Conservation (phyloP, 2,888 invertebrate genomes). For the Melikaiella ostensackeni region DNA sequence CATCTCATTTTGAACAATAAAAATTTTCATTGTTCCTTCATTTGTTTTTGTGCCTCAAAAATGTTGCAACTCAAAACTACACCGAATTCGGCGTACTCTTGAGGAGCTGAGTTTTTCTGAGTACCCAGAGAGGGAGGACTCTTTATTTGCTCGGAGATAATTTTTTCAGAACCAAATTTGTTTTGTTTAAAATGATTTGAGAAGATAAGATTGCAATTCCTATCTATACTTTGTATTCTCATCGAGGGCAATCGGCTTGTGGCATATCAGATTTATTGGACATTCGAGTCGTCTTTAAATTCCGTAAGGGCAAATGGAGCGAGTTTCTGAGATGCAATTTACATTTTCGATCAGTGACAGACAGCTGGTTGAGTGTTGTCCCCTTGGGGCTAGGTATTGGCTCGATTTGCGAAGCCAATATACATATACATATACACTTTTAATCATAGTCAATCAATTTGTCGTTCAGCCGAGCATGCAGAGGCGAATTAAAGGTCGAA, state of each 20-base stretch:
- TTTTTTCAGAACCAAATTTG: no score
- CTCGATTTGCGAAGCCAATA: slow-evolving; percentile 1
- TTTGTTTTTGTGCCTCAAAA: no score
- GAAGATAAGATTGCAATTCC: background rate
- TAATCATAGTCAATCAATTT: slow-evolving; percentile 58
- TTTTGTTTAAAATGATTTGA: background rate
- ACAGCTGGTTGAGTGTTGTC: slow-evolving; percentile 25
- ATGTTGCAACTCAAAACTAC: no score
- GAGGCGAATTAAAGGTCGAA: slow-evolving; percentile 57
- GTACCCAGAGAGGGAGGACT: no score
- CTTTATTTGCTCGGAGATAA: no score
- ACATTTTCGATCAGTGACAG: slow-evolving; percentile 26
- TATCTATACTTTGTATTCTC: background rate
- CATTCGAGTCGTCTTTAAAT: background rate
- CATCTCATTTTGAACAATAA: no score
- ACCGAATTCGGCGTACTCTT: no score
- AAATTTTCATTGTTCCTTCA: no score
- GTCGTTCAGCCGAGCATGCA: slow-evolving; percentile 54
- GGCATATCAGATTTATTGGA: slow-evolving; percentile 30
- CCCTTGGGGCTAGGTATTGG: slow-evolving; percentile 11
- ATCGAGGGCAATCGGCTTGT: background rate
- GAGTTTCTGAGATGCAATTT: slow-evolving; percentile 27
- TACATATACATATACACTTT: slow-evolving; percentile 23
- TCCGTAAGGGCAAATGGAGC: slow-evolving; percentile 3
- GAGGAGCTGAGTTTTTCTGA: no score